phyloP scores from a whole-genome alignment of 2,888 invertebrate genomes.

The Hirtodrosophila trivittata region DNA sequence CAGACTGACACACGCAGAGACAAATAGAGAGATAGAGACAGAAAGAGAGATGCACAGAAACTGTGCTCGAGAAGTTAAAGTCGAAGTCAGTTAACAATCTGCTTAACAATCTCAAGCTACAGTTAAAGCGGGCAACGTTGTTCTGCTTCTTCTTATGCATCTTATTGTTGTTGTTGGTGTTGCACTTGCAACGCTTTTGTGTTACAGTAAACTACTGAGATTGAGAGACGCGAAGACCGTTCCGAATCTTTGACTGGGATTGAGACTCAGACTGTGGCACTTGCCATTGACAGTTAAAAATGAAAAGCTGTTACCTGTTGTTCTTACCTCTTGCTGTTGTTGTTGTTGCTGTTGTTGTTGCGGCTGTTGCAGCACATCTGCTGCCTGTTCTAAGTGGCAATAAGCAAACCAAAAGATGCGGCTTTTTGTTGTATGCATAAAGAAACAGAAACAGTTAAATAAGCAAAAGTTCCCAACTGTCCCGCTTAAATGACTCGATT shows the following conservation, averaged over 20 bases:
- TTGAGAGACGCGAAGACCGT: constrained; percentile 12
- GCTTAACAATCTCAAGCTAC: constrained; percentile 45
- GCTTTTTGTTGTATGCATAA: constrained; percentile 32
- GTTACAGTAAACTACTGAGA: constrained; percentile 54
- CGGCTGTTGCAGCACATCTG: too few species aligned
- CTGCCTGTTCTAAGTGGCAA: constrained; percentile 47
- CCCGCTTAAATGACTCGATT: constrained; percentile 52
- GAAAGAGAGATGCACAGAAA: constrained; percentile 1
- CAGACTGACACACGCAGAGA: constrained; percentile 1
- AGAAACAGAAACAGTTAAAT: constrained; percentile 68
- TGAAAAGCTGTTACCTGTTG: constrained; percentile 37
- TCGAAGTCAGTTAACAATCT: constrained; percentile 45
- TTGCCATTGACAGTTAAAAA: constrained; percentile 52
- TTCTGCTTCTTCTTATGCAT: too few species aligned
- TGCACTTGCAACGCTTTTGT: constrained; percentile 48
- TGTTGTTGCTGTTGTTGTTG: constrained; percentile 14
- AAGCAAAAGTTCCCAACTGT: constrained; percentile 68
- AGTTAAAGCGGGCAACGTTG: constrained; percentile 23
- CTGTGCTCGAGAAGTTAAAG: constrained; percentile 32
- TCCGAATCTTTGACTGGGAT: neutral
- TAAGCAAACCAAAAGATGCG: constrained; percentile 7
- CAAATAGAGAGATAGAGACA: neutral
- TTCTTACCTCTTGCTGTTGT: constrained; percentile 2
- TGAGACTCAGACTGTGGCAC: constrained; percentile 16
- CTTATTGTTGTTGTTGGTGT: constrained; percentile 10